Conservation (phyloP, 1,140 invertebrate species). For the Parapsyche elsis region DNA sequence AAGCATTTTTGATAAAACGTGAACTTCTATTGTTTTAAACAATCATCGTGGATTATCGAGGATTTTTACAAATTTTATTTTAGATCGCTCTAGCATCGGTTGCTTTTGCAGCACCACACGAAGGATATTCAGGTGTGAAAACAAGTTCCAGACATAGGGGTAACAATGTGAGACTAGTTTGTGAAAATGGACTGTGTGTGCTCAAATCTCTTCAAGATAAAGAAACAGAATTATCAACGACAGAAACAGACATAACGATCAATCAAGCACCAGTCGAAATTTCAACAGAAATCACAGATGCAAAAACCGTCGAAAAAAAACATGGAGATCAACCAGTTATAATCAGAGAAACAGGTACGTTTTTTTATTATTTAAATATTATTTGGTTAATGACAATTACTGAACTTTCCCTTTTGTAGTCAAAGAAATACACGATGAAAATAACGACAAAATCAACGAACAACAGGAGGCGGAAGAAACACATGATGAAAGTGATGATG, state of each 20-base stretch:
- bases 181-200: not conserved
- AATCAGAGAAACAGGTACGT: too few relatives aligned
- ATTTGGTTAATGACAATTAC: not conserved
- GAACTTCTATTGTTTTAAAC: not conserved
- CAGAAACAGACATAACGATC: too few relatives aligned
- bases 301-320: not conserved
- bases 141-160: not conserved
- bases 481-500: not conserved
- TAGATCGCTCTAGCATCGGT: slow-evolving; percentile 14
- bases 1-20: not conserved
- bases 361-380: too few relatives aligned
- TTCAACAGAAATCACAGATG: not conserved
- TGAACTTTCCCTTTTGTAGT: not conserved
- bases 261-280: too few relatives aligned
- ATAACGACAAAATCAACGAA: not conserved
- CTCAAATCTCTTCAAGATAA: not conserved
- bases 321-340: not conserved
- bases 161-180: slow-evolving; percentile 11
- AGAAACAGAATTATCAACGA: too few relatives aligned
- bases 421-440: not conserved
- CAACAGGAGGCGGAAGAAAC: not conserved
- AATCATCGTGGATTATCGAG: not conserved
- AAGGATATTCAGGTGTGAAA: not conserved
- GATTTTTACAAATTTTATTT: not conserved
- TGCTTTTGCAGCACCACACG: slow-evolving; percentile 3